Evolutionary conservation across 2,113 vertebrate genomes (phyloP).

Genomic region (Salvelinus fontinalis): DNA sequence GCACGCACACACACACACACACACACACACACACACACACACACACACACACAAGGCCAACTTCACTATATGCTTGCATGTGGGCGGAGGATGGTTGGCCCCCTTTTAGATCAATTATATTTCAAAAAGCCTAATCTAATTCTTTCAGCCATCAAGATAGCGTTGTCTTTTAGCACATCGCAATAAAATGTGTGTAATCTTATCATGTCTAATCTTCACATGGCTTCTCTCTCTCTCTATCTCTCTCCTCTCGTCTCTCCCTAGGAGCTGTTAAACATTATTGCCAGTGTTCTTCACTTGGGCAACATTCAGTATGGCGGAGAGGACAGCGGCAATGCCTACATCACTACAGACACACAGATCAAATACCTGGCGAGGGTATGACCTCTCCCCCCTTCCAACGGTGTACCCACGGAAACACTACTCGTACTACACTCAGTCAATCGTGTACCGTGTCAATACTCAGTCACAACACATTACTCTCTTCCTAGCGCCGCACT

Average conservation of each 20-base stretch:
- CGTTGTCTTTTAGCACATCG: not conserved
- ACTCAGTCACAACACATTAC: not conserved
- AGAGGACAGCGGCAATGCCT: conserved; percentile 84
- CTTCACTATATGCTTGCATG: too few relatives aligned
- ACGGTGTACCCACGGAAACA: not conserved
- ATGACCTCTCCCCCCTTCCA: conserved; percentile 30
- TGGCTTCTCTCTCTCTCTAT: not conserved
- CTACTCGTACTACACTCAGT: too few relatives aligned
- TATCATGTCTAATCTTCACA: not conserved
- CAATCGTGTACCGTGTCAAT: too few relatives aligned
- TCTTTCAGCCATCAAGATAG: conserved; percentile 25
- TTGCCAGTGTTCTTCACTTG: conserved; percentile 94
- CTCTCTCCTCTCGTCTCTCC: not conserved
- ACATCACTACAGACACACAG: conserved; percentile 91
- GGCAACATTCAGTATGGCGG: conserved; percentile 91
- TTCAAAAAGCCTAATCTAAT: not conserved
- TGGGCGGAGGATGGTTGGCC: too few relatives aligned
- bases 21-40: too few relatives aligned
- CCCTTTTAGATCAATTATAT: too few relatives aligned
- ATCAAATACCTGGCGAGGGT: conserved; percentile 95
- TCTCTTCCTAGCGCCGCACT: not conserved
- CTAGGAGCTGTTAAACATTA: conserved; percentile 91
- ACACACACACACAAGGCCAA: too few relatives aligned
- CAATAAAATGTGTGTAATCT: not conserved
- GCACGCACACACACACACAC: too few relatives aligned